Conservation (phyloP, 2,113 vertebrate genomes). For the Galeopterus variegatus region DNA sequence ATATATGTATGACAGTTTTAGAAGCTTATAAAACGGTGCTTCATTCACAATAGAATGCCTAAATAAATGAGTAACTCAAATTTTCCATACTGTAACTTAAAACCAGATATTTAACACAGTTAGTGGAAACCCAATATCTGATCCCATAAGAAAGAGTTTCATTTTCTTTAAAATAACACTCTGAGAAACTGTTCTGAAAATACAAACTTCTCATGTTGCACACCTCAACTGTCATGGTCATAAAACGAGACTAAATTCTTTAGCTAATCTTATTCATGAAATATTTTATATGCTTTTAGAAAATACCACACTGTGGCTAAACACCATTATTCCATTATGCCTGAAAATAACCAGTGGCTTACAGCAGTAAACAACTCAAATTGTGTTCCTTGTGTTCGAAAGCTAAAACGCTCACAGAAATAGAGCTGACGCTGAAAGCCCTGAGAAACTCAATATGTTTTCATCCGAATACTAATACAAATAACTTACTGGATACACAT, state of each 20-base stretch:
- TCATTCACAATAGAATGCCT: constrained; percentile 69
- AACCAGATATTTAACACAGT: constrained; percentile 79
- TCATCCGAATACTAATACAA: constrained; percentile 57
- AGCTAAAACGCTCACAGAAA: constrained; percentile 57
- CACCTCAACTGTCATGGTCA: constrained; percentile 77
- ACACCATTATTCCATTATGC: constrained; percentile 68
- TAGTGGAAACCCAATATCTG: constrained; percentile 80
- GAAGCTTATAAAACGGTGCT: constrained; percentile 47
- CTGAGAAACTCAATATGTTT: constrained; percentile 26
- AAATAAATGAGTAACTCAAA: constrained; percentile 67
- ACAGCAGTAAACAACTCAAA: constrained; percentile 53
- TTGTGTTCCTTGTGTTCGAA: constrained; percentile 27
- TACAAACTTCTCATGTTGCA: constrained; percentile 81
- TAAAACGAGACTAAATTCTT: constrained; percentile 79
- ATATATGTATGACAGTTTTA: background rate
- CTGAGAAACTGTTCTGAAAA: constrained; percentile 79
- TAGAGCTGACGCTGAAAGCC: constrained; percentile 36
- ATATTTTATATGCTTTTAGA: constrained; percentile 66
- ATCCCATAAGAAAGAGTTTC: constrained; percentile 82
- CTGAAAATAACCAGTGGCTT: constrained; percentile 58
- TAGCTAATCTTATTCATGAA: constrained; percentile 75
- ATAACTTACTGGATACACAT: constrained; percentile 44
- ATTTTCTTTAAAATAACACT: constrained; percentile 83
- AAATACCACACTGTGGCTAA: constrained; percentile 65
- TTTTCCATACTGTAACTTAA: constrained; percentile 78